Percentiles rank a stretch among this genome's conserved stretches.
Conservation (phyloP, 2,797 vertebrate species). For the Lithobates pipiens region DNA sequence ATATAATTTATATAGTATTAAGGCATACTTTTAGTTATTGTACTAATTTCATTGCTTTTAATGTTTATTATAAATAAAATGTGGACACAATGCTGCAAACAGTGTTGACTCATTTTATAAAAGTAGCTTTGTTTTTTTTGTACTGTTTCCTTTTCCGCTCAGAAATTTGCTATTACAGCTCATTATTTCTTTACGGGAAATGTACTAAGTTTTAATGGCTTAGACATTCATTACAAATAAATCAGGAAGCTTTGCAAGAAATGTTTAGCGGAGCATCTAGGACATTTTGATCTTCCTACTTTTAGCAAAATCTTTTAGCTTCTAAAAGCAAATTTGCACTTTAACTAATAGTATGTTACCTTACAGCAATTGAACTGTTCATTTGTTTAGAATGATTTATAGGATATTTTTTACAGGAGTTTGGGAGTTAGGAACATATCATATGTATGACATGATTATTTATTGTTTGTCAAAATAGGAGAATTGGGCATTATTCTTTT, state of each 20-base stretch:
- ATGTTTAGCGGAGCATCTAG: slow-evolving; percentile 46
- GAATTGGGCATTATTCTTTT: neutral
- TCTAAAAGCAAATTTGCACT: slow-evolving; percentile 27
- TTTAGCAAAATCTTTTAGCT: neutral
- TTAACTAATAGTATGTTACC: slow-evolving; percentile 34
- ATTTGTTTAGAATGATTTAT: slow-evolving; percentile 24
- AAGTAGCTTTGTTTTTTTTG: slow-evolving; percentile 44
- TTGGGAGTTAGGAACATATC: slow-evolving; percentile 19
- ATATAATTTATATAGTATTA: neutral
- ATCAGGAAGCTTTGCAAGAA: slow-evolving; percentile 29
- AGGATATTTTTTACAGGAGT: neutral
- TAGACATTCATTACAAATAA: slow-evolving; percentile 36
- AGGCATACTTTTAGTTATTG: slow-evolving; percentile 14
- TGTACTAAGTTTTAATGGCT: slow-evolving; percentile 44
- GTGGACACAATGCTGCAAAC: slow-evolving; percentile 9
- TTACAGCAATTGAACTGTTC: slow-evolving; percentile 22
- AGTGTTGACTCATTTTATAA: slow-evolving; percentile 21
- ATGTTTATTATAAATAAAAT: slow-evolving; percentile 21
- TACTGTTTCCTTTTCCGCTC: slow-evolving; percentile 24
- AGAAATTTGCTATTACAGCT: slow-evolving; percentile 20
- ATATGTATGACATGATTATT: slow-evolving; percentile 17
- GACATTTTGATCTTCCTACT: slow-evolving; percentile 30
- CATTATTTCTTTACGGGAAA: slow-evolving; percentile 46
- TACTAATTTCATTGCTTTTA: slow-evolving; percentile 30
- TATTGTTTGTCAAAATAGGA: neutral